Conservation (phyloP, 2,797 vertebrate genomes). For the Chlorospingus semifuscus region DNA sequence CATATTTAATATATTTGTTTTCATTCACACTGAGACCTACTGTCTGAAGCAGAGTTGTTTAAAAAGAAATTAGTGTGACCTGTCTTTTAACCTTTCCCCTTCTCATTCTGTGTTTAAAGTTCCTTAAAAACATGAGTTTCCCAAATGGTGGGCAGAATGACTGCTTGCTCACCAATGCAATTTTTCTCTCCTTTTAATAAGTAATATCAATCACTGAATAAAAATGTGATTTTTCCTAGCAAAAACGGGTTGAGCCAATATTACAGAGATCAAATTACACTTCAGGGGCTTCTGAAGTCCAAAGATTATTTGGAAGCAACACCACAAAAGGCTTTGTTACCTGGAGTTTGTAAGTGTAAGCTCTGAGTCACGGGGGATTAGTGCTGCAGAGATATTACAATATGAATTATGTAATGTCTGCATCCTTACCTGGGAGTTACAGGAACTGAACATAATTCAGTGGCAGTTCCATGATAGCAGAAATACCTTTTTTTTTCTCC, state of each 20-base stretch:
- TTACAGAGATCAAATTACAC: neutral
- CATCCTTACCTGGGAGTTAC: neutral
- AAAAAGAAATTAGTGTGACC: constrained; percentile 15
- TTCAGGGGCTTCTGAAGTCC: neutral
- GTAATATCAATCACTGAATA: neutral
- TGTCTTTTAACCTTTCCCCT: constrained; percentile 50
- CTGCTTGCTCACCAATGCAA: neutral
- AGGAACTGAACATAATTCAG: neutral
- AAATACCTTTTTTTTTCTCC: neutral
- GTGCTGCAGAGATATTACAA: neutral
- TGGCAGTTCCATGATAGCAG: neutral
- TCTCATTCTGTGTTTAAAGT: neutral
- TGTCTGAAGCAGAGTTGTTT: constrained; percentile 15
- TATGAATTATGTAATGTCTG: neutral
- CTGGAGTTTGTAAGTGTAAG: neutral
- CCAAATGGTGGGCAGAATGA: neutral
- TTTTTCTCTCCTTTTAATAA: neutral
- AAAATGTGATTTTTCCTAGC: constrained; percentile 23
- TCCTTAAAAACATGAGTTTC: neutral
- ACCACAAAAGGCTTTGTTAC: constrained; percentile 5
- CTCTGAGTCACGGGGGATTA: neutral
- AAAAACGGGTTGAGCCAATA: neutral
- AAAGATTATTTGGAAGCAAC: neutral
- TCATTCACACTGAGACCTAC: neutral
- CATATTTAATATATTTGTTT: constrained; percentile 18